phyloP scores from a whole-genome alignment of 2,797 vertebrate species.

The Trematocara caparti region DNA sequence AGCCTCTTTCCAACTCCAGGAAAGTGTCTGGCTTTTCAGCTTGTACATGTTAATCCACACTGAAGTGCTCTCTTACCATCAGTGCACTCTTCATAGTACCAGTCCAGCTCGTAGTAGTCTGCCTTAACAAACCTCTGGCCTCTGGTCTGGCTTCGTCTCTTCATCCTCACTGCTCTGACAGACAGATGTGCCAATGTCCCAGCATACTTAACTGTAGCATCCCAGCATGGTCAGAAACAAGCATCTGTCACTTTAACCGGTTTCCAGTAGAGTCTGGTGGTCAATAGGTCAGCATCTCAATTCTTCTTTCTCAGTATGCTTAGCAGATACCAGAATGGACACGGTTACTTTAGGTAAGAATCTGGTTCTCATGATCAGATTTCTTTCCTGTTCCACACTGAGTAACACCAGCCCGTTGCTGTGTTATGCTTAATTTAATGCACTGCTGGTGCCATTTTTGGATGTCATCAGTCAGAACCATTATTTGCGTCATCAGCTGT shows the following conservation, averaged over 20 bases:
- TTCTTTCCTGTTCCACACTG: conserved; percentile 24
- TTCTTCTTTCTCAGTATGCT: conserved; percentile 43
- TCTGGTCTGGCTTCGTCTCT: conserved; percentile 88
- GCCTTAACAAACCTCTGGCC: conserved; percentile 97
- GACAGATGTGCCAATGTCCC: conserved; percentile 16
- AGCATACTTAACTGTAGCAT: conserved; percentile 28
- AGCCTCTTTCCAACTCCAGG: background rate
- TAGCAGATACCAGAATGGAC: conserved; percentile 27
- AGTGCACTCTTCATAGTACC: conserved; percentile 98
- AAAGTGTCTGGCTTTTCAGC: background rate
- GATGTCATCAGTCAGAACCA: background rate
- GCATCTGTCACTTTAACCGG: background rate
- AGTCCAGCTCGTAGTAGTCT: conserved; percentile 98
- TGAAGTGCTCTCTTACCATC: conserved; percentile 83
- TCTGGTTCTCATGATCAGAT: conserved; percentile 16
- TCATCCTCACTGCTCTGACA: conserved; percentile 65
- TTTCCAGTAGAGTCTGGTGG: background rate
- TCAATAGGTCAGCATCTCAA: background rate
- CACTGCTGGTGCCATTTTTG: conserved; percentile 7
- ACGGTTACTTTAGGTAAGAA: background rate
- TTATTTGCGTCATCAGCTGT: conserved; percentile 13
- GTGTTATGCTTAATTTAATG: conserved; percentile 20
- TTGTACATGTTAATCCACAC: background rate
- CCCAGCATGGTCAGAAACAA: conserved; percentile 29
- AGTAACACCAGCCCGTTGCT: conserved; percentile 20